A percentile compares a stretch with the other conserved stretches of the same genome.
Evolutionary conservation across 1,140 invertebrate species (phyloP).

Genomic region (Wasmannia auropunctata): DNA sequence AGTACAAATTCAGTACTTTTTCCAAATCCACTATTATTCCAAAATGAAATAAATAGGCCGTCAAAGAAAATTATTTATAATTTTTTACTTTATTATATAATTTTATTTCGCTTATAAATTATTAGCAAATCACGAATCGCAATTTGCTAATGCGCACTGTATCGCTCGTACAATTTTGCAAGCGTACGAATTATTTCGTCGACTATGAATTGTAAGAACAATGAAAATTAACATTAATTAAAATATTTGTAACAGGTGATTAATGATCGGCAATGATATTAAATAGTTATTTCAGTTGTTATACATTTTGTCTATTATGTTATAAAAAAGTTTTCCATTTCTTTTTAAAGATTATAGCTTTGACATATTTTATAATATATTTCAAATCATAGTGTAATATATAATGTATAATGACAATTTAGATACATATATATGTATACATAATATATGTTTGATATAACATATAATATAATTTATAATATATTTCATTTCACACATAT

Average conservation of each 20-base stretch:
- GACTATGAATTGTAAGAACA: neutral
- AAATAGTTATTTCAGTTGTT: conserved; percentile 4
- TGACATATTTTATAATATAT: neutral
- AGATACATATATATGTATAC: no score
- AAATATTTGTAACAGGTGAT: neutral
- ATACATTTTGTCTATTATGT: neutral
- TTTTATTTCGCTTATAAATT: neutral
- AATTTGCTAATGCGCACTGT: neutral
- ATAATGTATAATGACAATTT: no score
- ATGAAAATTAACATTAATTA: neutral
- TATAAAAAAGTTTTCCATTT: neutral
- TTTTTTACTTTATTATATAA: neutral
- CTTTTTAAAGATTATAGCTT: neutral
- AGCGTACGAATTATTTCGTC: neutral
- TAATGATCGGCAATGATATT: neutral
- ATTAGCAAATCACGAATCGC: neutral
- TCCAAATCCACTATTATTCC: neutral
- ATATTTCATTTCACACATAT: no score
- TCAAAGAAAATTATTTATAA: neutral
- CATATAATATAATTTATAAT: no score
- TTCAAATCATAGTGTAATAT: no score
- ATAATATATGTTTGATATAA: no score
- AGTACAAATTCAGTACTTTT: neutral
- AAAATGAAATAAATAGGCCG: neutral
- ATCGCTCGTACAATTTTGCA: neutral